Evolutionary conservation across 2,113 vertebrate genomes (phyloP).

Genomic region (Ondatra zibethicus): DNA sequence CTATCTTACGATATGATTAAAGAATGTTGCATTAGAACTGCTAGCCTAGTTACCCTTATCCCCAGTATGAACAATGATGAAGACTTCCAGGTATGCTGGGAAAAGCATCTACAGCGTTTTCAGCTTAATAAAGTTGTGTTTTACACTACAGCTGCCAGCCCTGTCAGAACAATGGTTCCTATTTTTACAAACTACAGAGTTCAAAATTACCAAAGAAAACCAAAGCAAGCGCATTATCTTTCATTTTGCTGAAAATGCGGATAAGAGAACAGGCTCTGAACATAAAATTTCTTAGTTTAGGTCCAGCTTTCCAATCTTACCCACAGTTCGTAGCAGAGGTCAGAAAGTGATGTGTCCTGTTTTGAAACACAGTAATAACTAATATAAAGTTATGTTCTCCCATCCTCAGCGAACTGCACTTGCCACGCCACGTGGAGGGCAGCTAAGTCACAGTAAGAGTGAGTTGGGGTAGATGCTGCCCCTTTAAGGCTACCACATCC

Average conservation of each 20-base stretch:
- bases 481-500: conserved; percentile 53
- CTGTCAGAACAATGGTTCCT: conserved; percentile 75
- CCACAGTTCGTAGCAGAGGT: conserved; percentile 55
- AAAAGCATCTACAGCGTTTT: conserved; percentile 71
- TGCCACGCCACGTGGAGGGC: neutral
- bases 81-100: conserved; percentile 75
- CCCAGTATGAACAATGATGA: conserved; percentile 73
- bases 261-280: conserved; percentile 67
- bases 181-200: conserved; percentile 75
- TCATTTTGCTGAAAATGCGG: conserved; percentile 69
- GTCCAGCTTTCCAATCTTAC: conserved; percentile 63
- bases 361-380: neutral
- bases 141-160: conserved; percentile 66
- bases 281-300: conserved; percentile 66
- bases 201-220: conserved; percentile 73
- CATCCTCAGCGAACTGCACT: neutral
- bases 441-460: conserved; percentile 35
- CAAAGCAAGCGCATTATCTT: conserved; percentile 76
- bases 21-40: conserved; percentile 84
- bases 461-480: conserved; percentile 17
- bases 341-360: rapidly evolving
- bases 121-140: conserved; percentile 61
- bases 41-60: conserved; percentile 78
- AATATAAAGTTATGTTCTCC: conserved; percentile 46
- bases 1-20: conserved; percentile 85